Evolutionary conservation across 2,797 vertebrate genomes (phyloP).

Genomic region (Muraenolepis orangiensis): DNA sequence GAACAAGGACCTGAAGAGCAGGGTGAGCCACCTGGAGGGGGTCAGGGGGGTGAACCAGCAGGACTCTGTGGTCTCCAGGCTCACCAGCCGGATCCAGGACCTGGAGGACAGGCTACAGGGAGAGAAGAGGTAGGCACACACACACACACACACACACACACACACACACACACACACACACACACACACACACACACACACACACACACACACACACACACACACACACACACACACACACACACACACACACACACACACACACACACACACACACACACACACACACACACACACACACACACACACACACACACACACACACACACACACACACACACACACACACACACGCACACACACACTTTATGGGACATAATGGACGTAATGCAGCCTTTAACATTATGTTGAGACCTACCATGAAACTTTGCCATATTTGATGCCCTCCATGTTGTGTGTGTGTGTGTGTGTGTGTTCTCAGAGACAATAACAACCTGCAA

Average conservation of each 20-base stretch:
- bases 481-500: conserved; percentile 88
- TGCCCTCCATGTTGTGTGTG: not conserved
- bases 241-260: no score
- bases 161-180: no score
- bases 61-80: conserved; percentile 85
- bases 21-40: conserved; percentile 85
- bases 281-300: no score
- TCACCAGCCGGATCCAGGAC: conserved; percentile 85
- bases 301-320: no score
- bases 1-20: conserved; percentile 91
- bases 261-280: no score
- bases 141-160: no score
- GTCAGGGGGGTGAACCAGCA: conserved; percentile 83
- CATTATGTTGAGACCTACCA: not conserved
- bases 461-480: conserved; percentile 50
- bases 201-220: no score
- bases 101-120: conserved; percentile 86
- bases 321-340: no score
- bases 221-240: no score
- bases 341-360: not conserved
- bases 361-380: not conserved
- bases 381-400: not conserved
- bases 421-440: not conserved
- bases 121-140: conserved; percentile 81
- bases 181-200: no score